A percentile compares a stretch with the other conserved stretches of the same genome.
These are phyloP conservation scores for Aldrovandia affinis DNA, from an alignment of 2,797 vertebrate genomes.

Conservation along the genomic window DNA sequence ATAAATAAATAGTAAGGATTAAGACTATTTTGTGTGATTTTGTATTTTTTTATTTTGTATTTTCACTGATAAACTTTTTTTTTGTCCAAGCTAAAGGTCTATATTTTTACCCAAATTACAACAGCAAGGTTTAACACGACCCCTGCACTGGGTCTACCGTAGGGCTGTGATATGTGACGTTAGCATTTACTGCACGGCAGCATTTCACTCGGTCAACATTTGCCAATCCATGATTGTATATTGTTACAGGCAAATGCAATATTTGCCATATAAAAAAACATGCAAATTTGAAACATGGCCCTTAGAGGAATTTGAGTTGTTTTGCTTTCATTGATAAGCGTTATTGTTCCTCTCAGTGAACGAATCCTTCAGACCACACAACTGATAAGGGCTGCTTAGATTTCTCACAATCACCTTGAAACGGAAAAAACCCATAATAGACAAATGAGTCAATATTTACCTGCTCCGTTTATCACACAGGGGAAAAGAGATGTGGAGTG, in stretches of 20 bases:
- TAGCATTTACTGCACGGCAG: not conserved
- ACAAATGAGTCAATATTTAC: constrained; percentile 31
- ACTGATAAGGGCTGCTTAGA: not conserved
- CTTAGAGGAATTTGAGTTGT: not conserved
- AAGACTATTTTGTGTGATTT: too few species aligned
- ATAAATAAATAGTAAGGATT: too few species aligned
- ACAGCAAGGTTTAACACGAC: too few species aligned
- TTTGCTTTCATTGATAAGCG: not conserved
- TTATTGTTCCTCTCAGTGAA: not conserved
- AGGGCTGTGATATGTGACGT: not conserved
- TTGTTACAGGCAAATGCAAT: constrained; percentile 9
- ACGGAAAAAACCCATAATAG: constrained; percentile 10
- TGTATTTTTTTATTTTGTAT: too few species aligned
- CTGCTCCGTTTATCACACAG: not conserved
- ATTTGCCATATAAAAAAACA: not conserved
- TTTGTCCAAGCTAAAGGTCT: too few species aligned
- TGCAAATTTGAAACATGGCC: not conserved
- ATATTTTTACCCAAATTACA: too few species aligned
- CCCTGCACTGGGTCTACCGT: not conserved
- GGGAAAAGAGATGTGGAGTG: not conserved
- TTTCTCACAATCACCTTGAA: not conserved
- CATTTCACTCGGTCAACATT: constrained; percentile 24
- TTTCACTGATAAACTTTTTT: too few species aligned
- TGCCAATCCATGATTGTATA: not conserved
- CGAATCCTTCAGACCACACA: not conserved